Base-by-base conservation (phyloP, 2,888 invertebrate species). In the Scaptomyza tumidula region DNA sequence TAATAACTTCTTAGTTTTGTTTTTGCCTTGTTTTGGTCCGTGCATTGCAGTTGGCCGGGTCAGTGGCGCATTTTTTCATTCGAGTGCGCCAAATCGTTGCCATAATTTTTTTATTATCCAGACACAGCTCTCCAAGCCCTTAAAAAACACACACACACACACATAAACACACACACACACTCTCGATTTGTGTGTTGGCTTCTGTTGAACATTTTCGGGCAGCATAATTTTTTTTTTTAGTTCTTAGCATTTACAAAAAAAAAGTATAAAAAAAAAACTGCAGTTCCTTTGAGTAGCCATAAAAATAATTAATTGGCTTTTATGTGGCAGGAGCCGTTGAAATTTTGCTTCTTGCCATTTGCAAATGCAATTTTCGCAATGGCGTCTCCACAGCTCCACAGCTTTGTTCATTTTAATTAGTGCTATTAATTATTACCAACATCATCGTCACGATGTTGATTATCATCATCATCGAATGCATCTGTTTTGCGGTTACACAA, bases 251-350 rank as follows among this genome's bases (percentile, higher is more conserved):
- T 56, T 41, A 41, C 57, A 43, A 52, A 4, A 33, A 33, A 49
- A 9, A 33, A 49, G 11, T 13, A 33, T n/a, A 9, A 14, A 6
- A 3, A 6, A 3, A 14, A 35, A 50, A 52, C 24, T 76, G 67
- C 67, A 76, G 66, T 63, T 68, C 64, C 29, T 62, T 72, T 62
- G 75, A 78, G 85, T 81, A 79, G 82, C 83, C 79, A 84, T 84
- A 84, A 87, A 84, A 85, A 85, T 84, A 84, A 87, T 84, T 84
- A 84, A 84, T 84, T 84, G 87, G 82, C 82, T 87, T 84, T 84
- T 84, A 84, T 84, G 83, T 87, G 82, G 87, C 83, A 87, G 83
- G 82, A 83, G 83, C 82, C 82, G 83, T 85, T 85, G 83, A 78
- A 83, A 69, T 76, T 83, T 71, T 50, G 69, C 70, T 58, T 75